Evolutionary conservation across 1,140 invertebrate genomes (phyloP).

Genomic region (Drosophila micromelanica): DNA sequence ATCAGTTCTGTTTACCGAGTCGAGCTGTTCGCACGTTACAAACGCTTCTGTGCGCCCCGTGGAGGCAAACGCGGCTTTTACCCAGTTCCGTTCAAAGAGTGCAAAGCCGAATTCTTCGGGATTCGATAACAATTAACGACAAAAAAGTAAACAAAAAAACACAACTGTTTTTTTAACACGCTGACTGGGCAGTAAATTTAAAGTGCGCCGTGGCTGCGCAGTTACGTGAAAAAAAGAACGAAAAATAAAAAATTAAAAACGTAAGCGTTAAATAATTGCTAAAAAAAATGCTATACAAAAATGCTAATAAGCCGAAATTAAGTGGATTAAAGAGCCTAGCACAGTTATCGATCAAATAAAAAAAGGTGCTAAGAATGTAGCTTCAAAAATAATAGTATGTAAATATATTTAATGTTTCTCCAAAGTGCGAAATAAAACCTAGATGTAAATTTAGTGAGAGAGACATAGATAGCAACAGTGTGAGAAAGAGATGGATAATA

Average conservation of each 20-base stretch:
- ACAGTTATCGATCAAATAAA: constrained; percentile 37
- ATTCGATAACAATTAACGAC: constrained; percentile 26
- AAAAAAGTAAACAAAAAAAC: constrained; percentile 2
- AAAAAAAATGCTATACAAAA: no score
- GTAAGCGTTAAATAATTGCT: constrained; percentile 51
- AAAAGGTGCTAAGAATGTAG: constrained; percentile 49
- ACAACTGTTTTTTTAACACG: constrained; percentile 42
- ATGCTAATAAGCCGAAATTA: not conserved
- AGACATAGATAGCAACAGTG: not conserved
- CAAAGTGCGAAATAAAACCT: constrained; percentile 20
- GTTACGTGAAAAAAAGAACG: not conserved
- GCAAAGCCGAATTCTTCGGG: constrained; percentile 12
- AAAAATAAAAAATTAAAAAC: constrained; percentile 37
- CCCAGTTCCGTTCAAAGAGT: constrained; percentile 14
- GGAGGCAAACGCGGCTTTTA: constrained; percentile 18
- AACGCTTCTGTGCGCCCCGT: constrained; percentile 4
- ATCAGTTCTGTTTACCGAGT: constrained; percentile 33
- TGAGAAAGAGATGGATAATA: not conserved
- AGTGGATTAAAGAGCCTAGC: constrained; percentile 26
- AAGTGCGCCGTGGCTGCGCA: not conserved
- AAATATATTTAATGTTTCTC: constrained; percentile 1
- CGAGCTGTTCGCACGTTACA: constrained; percentile 27
- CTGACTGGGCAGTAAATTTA: constrained; percentile 54
- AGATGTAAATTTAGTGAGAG: constrained; percentile 3
- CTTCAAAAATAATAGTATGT: constrained; percentile 12